phyloP scores from a whole-genome alignment of 2,797 vertebrate species.

The Girardinus metallicus region DNA sequence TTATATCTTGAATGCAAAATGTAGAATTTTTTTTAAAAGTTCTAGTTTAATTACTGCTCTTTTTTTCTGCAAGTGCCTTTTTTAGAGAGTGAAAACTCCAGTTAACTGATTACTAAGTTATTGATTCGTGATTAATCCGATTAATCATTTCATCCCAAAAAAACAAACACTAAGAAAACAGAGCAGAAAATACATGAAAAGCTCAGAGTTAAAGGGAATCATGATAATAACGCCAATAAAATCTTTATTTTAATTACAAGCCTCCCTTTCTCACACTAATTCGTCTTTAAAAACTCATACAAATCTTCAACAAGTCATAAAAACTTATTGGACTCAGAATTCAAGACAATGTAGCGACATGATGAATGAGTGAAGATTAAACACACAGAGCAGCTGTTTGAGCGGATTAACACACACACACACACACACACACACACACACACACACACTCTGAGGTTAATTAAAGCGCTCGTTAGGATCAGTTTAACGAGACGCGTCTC shows the following conservation, averaged over 20 bases:
- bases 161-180: background rate
- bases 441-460: too few relatives aligned
- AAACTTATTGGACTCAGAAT: background rate
- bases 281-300: background rate
- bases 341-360: background rate
- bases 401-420: slow-evolving; percentile 20
- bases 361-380: background rate
- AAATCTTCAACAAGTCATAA: background rate
- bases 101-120: too few relatives aligned
- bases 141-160: too few relatives aligned
- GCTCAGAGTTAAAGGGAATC: background rate
- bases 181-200: background rate
- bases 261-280: background rate
- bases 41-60: too few relatives aligned
- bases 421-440: too few relatives aligned
- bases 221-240: background rate
- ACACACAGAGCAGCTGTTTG: slow-evolving; percentile 38
- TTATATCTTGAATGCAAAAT: too few relatives aligned
- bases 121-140: too few relatives aligned
- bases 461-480: slow-evolving; percentile 5
- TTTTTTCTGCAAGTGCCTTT: too few relatives aligned
- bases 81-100: too few relatives aligned
- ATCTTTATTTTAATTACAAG: background rate
- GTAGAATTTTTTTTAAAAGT: too few relatives aligned
- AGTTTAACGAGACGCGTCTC: slow-evolving; percentile 8